A percentile compares a stretch with the other conserved stretches of the same genome.
These are phyloP conservation scores for Capitulum mitella DNA, from an alignment of 2,888 invertebrate genomes.

Conservation along the genomic window DNA sequence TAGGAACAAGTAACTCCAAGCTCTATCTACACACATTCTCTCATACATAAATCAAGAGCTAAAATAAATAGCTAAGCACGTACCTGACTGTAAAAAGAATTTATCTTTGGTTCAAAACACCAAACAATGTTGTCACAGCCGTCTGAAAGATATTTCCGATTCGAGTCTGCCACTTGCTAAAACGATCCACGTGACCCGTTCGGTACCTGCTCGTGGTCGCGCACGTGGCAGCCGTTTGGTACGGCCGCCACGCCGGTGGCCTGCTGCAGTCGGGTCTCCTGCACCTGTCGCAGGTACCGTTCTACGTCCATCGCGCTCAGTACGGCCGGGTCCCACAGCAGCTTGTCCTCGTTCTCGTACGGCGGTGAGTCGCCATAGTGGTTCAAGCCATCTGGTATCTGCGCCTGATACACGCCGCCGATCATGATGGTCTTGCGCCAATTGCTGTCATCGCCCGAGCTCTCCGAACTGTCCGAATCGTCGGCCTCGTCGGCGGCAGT, in stretches of 20 bases:
- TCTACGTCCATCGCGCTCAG: conserved; percentile 66
- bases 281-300: conserved; percentile 60
- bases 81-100: too few relatives aligned
- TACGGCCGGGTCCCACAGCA: conserved; percentile 82
- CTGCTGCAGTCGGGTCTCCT: conserved; percentile 43
- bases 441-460: conserved; percentile 70
- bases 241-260: conserved; percentile 53
- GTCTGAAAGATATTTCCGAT: too few relatives aligned
- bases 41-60: too few relatives aligned
- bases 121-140: too few relatives aligned
- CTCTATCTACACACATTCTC: too few relatives aligned
- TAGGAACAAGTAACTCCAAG: too few relatives aligned
- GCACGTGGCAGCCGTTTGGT: conserved; percentile 58
- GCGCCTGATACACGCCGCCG: conserved; percentile 82
- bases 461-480: conserved; percentile 65
- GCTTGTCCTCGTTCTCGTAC: conserved; percentile 90
- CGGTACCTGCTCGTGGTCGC: conserved; percentile 57
- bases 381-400: conserved; percentile 82
- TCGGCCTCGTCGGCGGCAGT: conserved; percentile 49
- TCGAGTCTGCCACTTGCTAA: too few relatives aligned
- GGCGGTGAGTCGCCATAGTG: conserved; percentile 81
- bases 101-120: too few relatives aligned
- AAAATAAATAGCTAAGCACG: too few relatives aligned
- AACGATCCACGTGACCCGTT: too few relatives aligned
- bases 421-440: conserved; percentile 95